These are phyloP conservation scores for Drosophila athabasca DNA, from an alignment of 1,140 invertebrate species.

Conservation along the genomic window DNA sequence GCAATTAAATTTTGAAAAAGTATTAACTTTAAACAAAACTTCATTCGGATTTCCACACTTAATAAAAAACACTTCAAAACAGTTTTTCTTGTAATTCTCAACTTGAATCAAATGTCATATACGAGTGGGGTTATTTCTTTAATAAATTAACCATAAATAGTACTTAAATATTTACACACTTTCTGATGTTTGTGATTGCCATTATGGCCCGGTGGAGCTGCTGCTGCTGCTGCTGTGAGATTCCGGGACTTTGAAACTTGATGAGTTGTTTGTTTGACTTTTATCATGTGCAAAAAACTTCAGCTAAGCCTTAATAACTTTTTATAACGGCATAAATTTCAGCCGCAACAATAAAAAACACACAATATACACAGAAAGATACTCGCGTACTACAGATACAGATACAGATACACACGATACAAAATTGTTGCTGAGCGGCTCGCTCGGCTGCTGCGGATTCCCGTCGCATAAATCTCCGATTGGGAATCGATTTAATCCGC, in stretches of 20 bases:
- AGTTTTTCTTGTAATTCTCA: too few species aligned
- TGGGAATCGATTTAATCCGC: conserved; percentile 67
- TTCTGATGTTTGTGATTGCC: conserved; percentile 24
- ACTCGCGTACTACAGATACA: conserved; percentile 5
- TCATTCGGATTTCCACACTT: too few species aligned
- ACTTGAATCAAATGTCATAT: neutral
- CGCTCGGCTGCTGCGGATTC: conserved; percentile 31
- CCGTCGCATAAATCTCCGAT: conserved; percentile 71
- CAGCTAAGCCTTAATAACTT: conserved; percentile 66
- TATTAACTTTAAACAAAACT: too few species aligned
- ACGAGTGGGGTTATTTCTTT: neutral
- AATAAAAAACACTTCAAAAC: too few species aligned
- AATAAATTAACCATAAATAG: conserved; percentile 1
- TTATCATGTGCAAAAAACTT: conserved; percentile 55
- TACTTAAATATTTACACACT: conserved; percentile 11
- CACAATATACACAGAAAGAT: conserved; percentile 29
- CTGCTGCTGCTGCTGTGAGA: neutral
- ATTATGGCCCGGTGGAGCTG: conserved; percentile 24
- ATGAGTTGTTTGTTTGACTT: conserved; percentile 55
- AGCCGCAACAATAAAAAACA: conserved; percentile 49
- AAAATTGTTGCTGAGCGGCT: conserved; percentile 29
- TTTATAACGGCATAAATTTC: conserved; percentile 73
- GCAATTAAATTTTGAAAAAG: neutral
- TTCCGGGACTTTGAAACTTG: conserved; percentile 20
- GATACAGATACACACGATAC: conserved; percentile 16